Percentiles rank a stretch among this genome's conserved stretches.
These are phyloP conservation scores for Nyctalus aviator DNA, from an alignment of 2,797 vertebrate species.

Conservation along the genomic window DNA sequence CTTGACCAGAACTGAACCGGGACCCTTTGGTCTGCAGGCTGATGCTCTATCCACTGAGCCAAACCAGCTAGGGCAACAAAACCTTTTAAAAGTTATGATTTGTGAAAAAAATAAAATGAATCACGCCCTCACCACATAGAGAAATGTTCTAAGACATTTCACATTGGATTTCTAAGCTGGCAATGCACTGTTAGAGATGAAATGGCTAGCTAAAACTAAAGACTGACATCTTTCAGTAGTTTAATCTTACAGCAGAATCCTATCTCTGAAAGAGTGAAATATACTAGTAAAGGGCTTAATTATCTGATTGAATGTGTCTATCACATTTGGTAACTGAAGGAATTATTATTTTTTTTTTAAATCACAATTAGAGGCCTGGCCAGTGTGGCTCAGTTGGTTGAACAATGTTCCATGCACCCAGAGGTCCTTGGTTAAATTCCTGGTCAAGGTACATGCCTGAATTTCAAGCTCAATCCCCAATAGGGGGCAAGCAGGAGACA, in stretches of 20 bases:
- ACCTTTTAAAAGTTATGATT: background rate
- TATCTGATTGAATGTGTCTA: background rate
- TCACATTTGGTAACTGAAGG: background rate
- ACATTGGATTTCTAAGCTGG: slow-evolving; percentile 10
- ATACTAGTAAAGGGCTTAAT: background rate
- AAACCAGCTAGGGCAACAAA: background rate
- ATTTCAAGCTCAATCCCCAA: too few species aligned
- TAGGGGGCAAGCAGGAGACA: too few species aligned
- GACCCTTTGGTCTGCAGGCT: too few species aligned
- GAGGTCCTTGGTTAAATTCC: too few species aligned
- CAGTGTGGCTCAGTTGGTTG: background rate
- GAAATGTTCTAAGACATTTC: background rate
- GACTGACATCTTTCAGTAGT: background rate
- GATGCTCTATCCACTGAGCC: too few species aligned
- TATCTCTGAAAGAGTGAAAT: background rate
- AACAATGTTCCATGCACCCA: too few species aligned
- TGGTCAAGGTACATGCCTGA: too few species aligned
- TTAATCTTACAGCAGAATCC: background rate
- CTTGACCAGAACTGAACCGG: too few species aligned
- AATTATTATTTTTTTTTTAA: slow-evolving; percentile 8
- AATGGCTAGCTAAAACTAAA: background rate
- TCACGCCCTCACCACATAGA: background rate
- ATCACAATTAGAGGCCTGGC: background rate
- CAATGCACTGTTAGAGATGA: background rate
- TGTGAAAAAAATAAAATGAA: background rate